Evolutionary conservation across 2,113 vertebrate species (phyloP).

Genomic region (Chloropsis cyanopogon): DNA sequence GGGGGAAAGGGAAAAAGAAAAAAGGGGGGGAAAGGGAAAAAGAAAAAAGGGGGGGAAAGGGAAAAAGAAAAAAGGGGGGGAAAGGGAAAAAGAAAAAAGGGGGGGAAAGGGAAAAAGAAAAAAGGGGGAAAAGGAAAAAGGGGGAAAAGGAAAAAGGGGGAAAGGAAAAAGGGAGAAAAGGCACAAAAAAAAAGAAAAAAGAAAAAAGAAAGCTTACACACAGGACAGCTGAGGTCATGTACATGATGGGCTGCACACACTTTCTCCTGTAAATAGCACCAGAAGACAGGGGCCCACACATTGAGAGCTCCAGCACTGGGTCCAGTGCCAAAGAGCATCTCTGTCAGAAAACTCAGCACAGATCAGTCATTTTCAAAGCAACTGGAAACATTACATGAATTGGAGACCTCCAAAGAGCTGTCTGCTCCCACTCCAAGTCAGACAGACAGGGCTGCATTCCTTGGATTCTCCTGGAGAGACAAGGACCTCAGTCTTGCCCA

Average conservation of each 20-base stretch:
- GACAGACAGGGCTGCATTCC: background rate
- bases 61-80: fast-evolving
- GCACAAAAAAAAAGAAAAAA: fast-evolving
- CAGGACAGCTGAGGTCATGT: background rate
- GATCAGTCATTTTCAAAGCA: background rate
- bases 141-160: fast-evolving
- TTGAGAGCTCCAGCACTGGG: background rate
- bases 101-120: fast-evolving
- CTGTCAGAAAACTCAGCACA: background rate
- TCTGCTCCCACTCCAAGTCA: background rate
- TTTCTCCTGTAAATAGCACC: background rate
- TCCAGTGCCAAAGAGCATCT: background rate
- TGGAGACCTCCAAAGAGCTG: background rate
- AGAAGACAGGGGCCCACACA: background rate
- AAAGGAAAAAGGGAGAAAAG: fast-evolving
- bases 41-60: fast-evolving
- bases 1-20: fast-evolving
- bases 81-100: too few relatives aligned
- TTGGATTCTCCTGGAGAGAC: background rate
- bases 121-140: fast-evolving
- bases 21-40: fast-evolving
- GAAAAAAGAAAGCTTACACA: background rate
- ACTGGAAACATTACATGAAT: background rate
- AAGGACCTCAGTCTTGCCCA: background rate
- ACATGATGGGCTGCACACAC: background rate